Conservation (phyloP, 2,113 vertebrate species). For the Myrmophylax atrothorax region DNA sequence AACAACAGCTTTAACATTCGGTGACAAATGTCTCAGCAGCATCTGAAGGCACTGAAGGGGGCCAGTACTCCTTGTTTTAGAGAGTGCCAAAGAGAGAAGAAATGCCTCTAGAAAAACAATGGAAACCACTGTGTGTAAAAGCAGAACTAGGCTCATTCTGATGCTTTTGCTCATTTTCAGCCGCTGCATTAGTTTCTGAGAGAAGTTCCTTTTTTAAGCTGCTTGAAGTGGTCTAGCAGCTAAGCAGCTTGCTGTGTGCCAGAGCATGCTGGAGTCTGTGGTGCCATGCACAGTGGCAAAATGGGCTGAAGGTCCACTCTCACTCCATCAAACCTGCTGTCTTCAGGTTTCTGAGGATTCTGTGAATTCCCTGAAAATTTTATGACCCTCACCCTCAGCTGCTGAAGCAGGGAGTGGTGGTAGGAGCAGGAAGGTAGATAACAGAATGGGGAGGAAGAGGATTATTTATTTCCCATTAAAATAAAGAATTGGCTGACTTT, state of each 20-base stretch:
- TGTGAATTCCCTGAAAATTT: not conserved
- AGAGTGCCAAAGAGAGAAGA: not conserved
- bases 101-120: not conserved
- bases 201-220: not conserved
- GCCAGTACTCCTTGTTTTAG: not conserved
- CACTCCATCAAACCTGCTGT: not conserved
- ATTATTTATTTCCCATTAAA: not conserved
- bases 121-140: not conserved
- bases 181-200: not conserved
- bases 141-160: not conserved
- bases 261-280: fast-evolving
- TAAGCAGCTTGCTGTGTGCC: not conserved
- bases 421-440: not conserved
- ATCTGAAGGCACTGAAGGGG: not conserved
- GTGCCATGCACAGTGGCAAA: fast-evolving
- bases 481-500: not conserved
- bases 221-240: not conserved
- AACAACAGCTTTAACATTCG: constrained; percentile 56
- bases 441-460: not conserved
- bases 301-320: not conserved
- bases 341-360: not conserved
- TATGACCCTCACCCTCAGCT: not conserved
- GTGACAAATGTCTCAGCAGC: constrained; percentile 24
- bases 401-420: not conserved
- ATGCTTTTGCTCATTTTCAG: not conserved